These are phyloP conservation scores for Procambarus clarkii DNA, from an alignment of 1,140 invertebrate genomes.

Conservation along the genomic window DNA sequence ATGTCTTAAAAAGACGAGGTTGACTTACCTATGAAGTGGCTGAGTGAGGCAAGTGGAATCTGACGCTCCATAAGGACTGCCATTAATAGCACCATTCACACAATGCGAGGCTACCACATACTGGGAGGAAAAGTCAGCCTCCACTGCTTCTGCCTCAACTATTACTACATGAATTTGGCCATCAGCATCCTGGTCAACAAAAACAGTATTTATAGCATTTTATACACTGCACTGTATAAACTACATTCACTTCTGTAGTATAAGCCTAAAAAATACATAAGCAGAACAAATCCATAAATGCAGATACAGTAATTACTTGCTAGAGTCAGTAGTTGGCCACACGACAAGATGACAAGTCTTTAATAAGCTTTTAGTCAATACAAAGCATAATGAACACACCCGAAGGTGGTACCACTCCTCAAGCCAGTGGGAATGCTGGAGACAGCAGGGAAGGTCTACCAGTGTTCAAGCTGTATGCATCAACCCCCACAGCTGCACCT, in stretches of 20 bases:
- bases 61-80: constrained; percentile 51
- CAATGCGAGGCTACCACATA: constrained; percentile 61
- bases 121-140: constrained; percentile 70
- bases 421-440: too few relatives aligned
- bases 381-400: too few relatives aligned
- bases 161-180: constrained; percentile 69
- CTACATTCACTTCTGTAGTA: too few relatives aligned
- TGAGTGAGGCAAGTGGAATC: constrained; percentile 33
- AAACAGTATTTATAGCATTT: neutral
- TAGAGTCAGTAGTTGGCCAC: neutral
- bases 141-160: constrained; percentile 66
- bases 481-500: too few relatives aligned
- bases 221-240: too few relatives aligned
- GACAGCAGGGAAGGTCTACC: too few relatives aligned
- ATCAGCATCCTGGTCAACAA: constrained; percentile 65
- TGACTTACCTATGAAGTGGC: constrained; percentile 22
- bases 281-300: neutral
- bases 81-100: constrained; percentile 24
- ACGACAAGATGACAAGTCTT: neutral
- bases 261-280: too few relatives aligned
- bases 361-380: neutral
- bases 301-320: neutral
- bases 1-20: too few relatives aligned
- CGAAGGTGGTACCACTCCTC: too few relatives aligned
- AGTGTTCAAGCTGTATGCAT: too few relatives aligned